Base-by-base conservation (phyloP, 2,888 invertebrate species). In the Lumbricus terrestris region DNA sequence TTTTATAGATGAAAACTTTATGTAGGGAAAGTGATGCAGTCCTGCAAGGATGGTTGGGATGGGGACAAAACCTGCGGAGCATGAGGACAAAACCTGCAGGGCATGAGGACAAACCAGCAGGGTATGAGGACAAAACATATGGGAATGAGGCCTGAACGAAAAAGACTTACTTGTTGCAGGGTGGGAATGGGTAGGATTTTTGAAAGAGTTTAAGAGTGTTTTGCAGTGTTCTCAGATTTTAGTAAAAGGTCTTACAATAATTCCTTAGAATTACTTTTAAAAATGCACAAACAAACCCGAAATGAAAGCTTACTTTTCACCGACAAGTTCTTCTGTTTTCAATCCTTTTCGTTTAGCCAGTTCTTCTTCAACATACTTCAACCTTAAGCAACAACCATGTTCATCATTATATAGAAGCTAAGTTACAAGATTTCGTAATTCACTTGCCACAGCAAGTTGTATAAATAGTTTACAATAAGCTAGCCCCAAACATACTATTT, bases 321-420 rank as follows among this genome's bases (percentile, higher is more conserved):
- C 91, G 16, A 91, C 91, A 35, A 92, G 92, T 89, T 90, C 82
- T 83, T 93, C 92, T 40, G 92, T 92, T 34, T 91, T 89, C 34
- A 92, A 91, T 11, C 97, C 97, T 96, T 98, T 98, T 90, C 97
- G 96, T 95, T 97, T 97, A 0, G 97, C 96, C 90, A 99, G 94
- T 94, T 99, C 97, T 92, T 97, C 97, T 93, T 98, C 98, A 89
- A 98, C 97, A 93, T 97, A 98, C 94, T 96, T 96, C 93, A 96
- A 96, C 96, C 96, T 96, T 92, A 29, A 29, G n/a, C 69, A 69
- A 3, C 0, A 69, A 69, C 69, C 69, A 69, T n/a, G n/a, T 69
- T 29, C 29, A 69, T 11, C 69, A 69, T n/a, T 11, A 69, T 29
- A n/a, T 69, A 16, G n/a, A 69, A 69, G 13, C n/a, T n/a, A n/a